Conservation (phyloP, 2,113 vertebrate genomes). For the Zeus faber region DNA sequence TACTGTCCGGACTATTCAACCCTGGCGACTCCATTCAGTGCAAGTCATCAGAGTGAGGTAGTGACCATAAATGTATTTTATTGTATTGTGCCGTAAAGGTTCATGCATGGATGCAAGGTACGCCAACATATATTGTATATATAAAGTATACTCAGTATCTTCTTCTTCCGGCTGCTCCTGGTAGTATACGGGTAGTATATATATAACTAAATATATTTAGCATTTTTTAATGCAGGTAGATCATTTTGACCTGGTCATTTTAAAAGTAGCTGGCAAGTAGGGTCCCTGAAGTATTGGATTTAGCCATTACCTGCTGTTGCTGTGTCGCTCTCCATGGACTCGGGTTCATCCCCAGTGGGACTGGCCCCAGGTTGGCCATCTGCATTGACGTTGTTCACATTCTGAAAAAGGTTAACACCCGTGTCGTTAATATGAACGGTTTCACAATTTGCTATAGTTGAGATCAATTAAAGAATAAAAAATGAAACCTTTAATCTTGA, state of each 20-base stretch:
- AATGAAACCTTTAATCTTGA: not conserved
- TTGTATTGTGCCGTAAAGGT: too few relatives aligned
- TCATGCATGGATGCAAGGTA: too few relatives aligned
- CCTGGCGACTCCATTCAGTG: too few relatives aligned
- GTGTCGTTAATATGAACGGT: not conserved
- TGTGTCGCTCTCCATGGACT: constrained; percentile 33
- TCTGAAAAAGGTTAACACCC: constrained; percentile 46
- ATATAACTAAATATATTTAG: too few relatives aligned
- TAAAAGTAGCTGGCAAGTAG: not conserved
- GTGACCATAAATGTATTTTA: too few relatives aligned
- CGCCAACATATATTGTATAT: too few relatives aligned
- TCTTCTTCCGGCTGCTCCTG: too few relatives aligned
- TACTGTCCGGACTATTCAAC: too few relatives aligned
- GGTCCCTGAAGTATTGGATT: not conserved
- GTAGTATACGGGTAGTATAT: too few relatives aligned
- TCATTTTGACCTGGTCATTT: constrained; percentile 6
- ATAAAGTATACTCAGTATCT: too few relatives aligned
- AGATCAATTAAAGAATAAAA: not conserved
- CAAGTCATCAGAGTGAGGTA: too few relatives aligned
- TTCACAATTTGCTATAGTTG: too few relatives aligned
- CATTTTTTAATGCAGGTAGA: not conserved
- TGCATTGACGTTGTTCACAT: constrained; percentile 61
- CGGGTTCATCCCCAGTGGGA: constrained; percentile 41
- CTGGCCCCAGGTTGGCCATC: constrained; percentile 59
- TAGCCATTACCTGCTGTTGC: constrained; percentile 49